A percentile compares a stretch with the other conserved stretches of the same genome.
Evolutionary conservation across 2,888 invertebrate genomes (phyloP).

Genomic region (Spatulosminthurus flaviceps): DNA sequence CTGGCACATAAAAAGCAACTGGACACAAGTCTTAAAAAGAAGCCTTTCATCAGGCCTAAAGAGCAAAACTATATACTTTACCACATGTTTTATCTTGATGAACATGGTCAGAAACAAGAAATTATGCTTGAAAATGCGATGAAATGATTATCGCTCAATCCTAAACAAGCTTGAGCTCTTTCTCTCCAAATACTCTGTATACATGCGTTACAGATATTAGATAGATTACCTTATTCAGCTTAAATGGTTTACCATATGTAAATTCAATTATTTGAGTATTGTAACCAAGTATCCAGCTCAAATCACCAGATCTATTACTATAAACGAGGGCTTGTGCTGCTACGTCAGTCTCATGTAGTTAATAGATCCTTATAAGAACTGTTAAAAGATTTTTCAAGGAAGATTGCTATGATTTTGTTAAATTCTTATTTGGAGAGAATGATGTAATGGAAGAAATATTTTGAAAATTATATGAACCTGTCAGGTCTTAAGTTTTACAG

Average conservation of each 20-base stretch:
- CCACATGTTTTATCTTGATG: not conserved
- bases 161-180: not conserved
- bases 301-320: too few relatives aligned
- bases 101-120: conserved; percentile 14
- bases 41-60: not conserved
- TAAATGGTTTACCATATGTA: too few relatives aligned
- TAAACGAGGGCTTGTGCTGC: too few relatives aligned
- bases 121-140: conserved; percentile 2
- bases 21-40: not conserved
- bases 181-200: not conserved
- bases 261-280: too few relatives aligned
- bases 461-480: not conserved
- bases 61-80: conserved; percentile 6
- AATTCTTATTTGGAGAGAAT: not conserved
- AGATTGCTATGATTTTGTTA: not conserved
- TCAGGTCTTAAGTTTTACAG: not conserved
- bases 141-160: conserved; percentile 3
- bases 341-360: too few relatives aligned
- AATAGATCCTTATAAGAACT: conserved; percentile 6
- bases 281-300: too few relatives aligned
- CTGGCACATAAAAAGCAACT: too few relatives aligned
- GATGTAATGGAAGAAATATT: not conserved
- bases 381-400: too few relatives aligned
- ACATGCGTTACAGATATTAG: too few relatives aligned
- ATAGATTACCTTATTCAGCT: too few relatives aligned